Evolutionary conservation across 1,140 invertebrate genomes (phyloP), one percentile per base, ranked within the genome.

Genomic region (Eulimnadia texana): DNA sequence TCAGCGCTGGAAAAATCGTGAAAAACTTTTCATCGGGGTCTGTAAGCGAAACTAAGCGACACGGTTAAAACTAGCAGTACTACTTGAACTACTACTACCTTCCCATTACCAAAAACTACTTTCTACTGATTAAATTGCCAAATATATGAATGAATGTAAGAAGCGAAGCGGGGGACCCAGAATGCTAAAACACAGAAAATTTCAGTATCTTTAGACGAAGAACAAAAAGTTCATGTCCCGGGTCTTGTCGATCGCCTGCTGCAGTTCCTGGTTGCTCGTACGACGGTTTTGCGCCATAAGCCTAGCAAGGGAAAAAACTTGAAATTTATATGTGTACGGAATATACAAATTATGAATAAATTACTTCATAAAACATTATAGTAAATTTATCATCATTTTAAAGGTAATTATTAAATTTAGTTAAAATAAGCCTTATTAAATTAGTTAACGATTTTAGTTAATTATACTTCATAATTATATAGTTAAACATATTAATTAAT

Each of bases 181-280:
- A 42, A 9, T 16, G 33, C 6, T 42, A 42, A 9, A 42, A 42
- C 16, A 42, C 16, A 42, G 33, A 42, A 42, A 57, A 27, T 20
- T 13, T 28, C 19, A 54, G 24, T 55, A n/a, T 9, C n/a, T n/a
- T 29, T 33, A 57, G 33, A 57, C 55, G 28, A 57, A 57, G n/a
- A 57, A 57, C 55, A 57, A 28, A 11, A 57, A 57, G 2, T 33
- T 27, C 55, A 57, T 22, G 33, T 57, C 55, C 11, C 55, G 55
- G 55, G 25, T 29, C 3, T 27, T 29, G 33, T 57, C 55, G 16
- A 57, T 57, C 13, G 27, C 27, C n/a, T 20, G 1, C 25, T 57
- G 55, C 16, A 57, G 28, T 42, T 42, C 22, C 9, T 20, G 1
- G 3, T 57, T 1, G 55, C 22, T 13, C 24, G n/a, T n/a, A 33